Base-by-base conservation (phyloP, 2,888 invertebrate species). In the Cryptosula pallasiana region DNA sequence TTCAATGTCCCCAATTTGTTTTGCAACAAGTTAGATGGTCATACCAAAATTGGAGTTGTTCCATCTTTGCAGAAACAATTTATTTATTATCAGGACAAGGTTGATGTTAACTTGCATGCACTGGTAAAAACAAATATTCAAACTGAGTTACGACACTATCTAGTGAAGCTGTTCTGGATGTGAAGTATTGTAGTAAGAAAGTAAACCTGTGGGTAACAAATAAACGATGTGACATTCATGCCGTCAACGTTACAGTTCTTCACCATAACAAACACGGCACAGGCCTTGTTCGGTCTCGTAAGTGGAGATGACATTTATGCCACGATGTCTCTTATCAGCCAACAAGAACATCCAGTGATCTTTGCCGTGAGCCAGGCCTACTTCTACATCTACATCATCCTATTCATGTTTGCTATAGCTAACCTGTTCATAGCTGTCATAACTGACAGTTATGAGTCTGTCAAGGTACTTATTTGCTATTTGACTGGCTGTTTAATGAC, bases 281-380 rank as follows among this genome's bases (percentile, higher is more conserved):
- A 98, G 87, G 98, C 97, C 83, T 87, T 99, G 13, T 99, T 97
- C 84, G 91, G 98, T 0, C 88, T 99, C 55, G 93, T 99, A 76
- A 99, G 99, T 80, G 99, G 99, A 55, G 99, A 99, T 82, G 99
- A 99, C 82, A 96, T 99, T 95, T 99, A 95, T 85, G 97, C 98
- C 0, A 99, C 99, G 0, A 99, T 99, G 84, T 92, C 95, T 0
- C 94, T 95, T 25, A 92, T 95, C 87, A 91, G 78, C 71, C 5
- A 27, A 9, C 0, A 90, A 88, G 74, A 93, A 93, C 88, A 86
- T 94, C 0, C 79, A 76, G 79, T 79, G 32, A 77, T 85, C 69
- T 84, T 81, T 82, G 80, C 80, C 91, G 98, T 94, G 85, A 92
- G 93, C 79, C 89, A 96, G 72, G 88, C 96, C 55, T 99, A 98